phyloP scores from a whole-genome alignment of 2,888 invertebrate genomes.

The Xestoiulus laeticollis region DNA sequence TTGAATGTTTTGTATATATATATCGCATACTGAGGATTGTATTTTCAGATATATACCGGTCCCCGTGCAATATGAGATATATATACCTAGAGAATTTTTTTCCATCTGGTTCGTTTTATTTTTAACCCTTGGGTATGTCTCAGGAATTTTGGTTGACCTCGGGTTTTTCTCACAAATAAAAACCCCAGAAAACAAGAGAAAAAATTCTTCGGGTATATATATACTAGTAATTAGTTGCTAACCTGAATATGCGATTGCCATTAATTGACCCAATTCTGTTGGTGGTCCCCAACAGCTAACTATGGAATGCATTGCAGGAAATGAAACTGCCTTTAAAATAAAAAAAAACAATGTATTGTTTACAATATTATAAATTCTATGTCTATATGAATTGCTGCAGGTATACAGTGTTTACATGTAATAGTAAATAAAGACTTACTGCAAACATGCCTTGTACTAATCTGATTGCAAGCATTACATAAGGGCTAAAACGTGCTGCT shows the following conservation, averaged over 20 bases:
- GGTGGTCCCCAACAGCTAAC: conserved; percentile 68
- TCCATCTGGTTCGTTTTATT: no score
- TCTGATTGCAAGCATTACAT: conserved; percentile 64
- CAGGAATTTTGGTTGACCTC: no score
- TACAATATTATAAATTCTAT: not conserved
- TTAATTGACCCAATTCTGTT: conserved; percentile 64
- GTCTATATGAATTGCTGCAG: not conserved
- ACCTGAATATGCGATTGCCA: conserved; percentile 59
- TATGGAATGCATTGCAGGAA: conserved; percentile 67
- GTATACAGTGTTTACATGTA: no score
- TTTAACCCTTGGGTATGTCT: no score
- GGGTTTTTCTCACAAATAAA: no score
- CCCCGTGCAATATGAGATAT: no score
- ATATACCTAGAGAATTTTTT: no score
- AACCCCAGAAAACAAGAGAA: no score
- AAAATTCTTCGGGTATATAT: no score
- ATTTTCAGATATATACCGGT: no score
- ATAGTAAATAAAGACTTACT: conserved; percentile 61
- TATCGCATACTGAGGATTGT: no score
- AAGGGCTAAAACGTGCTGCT: conserved; percentile 64
- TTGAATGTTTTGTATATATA: not conserved
- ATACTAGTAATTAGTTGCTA: no score
- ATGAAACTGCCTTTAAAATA: conserved; percentile 63
- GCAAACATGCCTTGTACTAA: conserved; percentile 67
- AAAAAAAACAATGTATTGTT: not conserved